phyloP scores from a whole-genome alignment of 2,113 vertebrate species.

The Sinocyclocheilus rhinocerous region DNA sequence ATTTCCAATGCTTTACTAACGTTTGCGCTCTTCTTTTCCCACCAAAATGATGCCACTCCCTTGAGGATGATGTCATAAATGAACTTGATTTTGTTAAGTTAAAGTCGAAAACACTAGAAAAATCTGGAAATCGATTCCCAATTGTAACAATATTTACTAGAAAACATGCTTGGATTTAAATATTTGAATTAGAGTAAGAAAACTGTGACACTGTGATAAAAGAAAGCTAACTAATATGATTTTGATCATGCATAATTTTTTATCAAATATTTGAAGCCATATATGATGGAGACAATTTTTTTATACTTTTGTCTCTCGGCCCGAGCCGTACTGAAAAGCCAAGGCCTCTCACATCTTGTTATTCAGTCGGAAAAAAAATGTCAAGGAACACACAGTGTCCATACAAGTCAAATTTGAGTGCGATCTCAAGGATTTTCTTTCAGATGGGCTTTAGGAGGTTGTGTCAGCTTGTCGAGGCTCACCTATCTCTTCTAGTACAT shows the following conservation, averaged over 20 bases:
- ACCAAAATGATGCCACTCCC: not conserved
- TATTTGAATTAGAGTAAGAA: not conserved
- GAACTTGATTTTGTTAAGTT: not conserved
- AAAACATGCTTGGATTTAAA: not conserved
- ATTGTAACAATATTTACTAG: not conserved
- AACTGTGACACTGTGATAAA: not conserved
- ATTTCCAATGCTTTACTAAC: not conserved
- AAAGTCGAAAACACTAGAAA: not conserved
- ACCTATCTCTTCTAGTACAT: constrained; percentile 98
- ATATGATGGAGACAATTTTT: not conserved
- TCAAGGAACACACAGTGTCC: constrained; percentile 73
- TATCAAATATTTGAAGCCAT: not conserved
- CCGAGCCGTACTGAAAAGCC: constrained; percentile 34
- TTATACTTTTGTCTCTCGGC: not conserved
- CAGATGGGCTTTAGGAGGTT: constrained; percentile 85
- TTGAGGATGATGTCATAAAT: not conserved
- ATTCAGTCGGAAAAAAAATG: not conserved
- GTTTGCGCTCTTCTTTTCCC: not conserved
- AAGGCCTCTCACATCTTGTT: constrained; percentile 33
- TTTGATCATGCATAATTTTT: not conserved
- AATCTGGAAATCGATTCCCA: not conserved
- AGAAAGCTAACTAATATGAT: not conserved
- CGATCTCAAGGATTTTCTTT: constrained; percentile 87
- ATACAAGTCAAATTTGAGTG: constrained; percentile 89
- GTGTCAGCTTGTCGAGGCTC: constrained; percentile 95